These are phyloP conservation scores for Erebia aethiops DNA, from an alignment of 2,888 invertebrate species.

Conservation along the genomic window DNA sequence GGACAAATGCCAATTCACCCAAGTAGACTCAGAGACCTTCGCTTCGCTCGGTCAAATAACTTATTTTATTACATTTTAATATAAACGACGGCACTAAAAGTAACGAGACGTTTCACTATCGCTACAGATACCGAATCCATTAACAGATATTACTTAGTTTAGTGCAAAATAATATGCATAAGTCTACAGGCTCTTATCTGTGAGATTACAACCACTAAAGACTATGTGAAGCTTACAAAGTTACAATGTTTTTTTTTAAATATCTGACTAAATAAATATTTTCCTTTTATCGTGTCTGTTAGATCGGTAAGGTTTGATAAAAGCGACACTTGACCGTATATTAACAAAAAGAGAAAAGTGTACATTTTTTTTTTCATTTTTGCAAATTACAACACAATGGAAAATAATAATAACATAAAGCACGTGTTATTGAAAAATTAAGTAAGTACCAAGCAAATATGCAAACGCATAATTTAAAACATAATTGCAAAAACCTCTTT, in stretches of 20 bases:
- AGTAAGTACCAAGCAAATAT: constrained; percentile 1
- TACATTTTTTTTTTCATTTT: too few species aligned
- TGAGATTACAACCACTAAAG: constrained; percentile 23
- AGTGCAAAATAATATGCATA: constrained; percentile 27
- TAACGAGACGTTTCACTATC: constrained; percentile 38
- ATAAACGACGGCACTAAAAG: constrained; percentile 36
- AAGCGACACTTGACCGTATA: background rate
- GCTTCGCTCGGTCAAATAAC: too few species aligned
- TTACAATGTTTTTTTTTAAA: background rate
- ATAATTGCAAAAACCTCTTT: constrained; percentile 23
- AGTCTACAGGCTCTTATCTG: constrained; percentile 28
- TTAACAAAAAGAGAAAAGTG: too few species aligned
- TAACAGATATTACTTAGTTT: constrained; percentile 36
- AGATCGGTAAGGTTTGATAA: too few species aligned
- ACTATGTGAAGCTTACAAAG: constrained; percentile 18
- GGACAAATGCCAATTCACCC: too few species aligned
- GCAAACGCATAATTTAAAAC: constrained; percentile 15
- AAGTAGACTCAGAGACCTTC: too few species aligned
- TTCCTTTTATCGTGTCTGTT: background rate
- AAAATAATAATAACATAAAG: background rate
- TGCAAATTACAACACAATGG: background rate
- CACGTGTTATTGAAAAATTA: background rate
- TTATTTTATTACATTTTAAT: constrained; percentile 35
- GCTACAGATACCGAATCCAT: constrained; percentile 32
- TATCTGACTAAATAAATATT: constrained; percentile 5